These are phyloP conservation scores for Sciaenops ocellatus DNA, from an alignment of 2,797 vertebrate species.

Conservation along the genomic window DNA sequence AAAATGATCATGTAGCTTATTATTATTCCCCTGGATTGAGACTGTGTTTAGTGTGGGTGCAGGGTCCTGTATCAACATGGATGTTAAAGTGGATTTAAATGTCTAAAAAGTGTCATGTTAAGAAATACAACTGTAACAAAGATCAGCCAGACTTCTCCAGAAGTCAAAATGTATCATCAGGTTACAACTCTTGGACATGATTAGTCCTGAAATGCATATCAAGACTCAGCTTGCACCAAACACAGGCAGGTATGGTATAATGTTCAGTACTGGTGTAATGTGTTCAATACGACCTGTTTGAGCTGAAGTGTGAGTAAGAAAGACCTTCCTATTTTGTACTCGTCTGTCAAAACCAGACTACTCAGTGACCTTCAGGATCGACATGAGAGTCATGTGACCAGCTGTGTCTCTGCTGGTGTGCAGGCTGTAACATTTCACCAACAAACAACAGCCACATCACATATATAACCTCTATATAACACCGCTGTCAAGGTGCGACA, in stretches of 20 bases:
- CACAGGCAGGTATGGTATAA: not conserved
- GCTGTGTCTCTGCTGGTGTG: not conserved
- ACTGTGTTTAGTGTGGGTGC: not conserved
- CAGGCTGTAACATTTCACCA: not conserved
- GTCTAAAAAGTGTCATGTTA: not conserved
- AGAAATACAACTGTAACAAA: not conserved
- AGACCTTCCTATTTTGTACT: not conserved
- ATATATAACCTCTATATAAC: not conserved
- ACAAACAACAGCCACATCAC: not conserved
- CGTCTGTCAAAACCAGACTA: slow-evolving; percentile 21
- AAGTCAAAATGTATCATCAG: not conserved
- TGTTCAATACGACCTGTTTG: too few relatives aligned
- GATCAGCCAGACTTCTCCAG: not conserved
- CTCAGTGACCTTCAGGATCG: slow-evolving; percentile 19
- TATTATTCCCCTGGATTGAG: not conserved
- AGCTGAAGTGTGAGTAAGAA: not conserved
- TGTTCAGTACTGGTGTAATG: too few relatives aligned
- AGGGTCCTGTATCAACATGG: not conserved
- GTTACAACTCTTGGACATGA: not conserved
- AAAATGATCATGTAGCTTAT: not conserved
- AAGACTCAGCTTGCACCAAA: not conserved
- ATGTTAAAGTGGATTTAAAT: not conserved
- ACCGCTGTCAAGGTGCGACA: not conserved
- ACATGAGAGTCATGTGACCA: slow-evolving; percentile 9
- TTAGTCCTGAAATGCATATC: not conserved